phyloP scores from a whole-genome alignment of 2,797 vertebrate genomes.

The Lophotriccus pileatus region DNA sequence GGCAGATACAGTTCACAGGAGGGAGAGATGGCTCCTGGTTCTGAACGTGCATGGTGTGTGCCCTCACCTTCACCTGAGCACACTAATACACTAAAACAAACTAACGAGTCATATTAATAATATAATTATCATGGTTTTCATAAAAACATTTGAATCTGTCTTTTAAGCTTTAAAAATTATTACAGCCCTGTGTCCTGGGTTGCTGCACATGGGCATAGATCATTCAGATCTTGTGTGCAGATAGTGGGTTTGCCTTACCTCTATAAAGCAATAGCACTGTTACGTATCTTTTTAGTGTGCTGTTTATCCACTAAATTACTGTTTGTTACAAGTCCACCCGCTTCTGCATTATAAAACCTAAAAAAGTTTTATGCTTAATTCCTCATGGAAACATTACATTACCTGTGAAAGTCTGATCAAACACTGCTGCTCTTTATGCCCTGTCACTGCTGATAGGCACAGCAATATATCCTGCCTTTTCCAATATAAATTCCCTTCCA shows the following conservation, averaged over 20 bases:
- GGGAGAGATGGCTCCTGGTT: neutral
- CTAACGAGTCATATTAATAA: neutral
- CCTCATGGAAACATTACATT: slow-evolving; percentile 64
- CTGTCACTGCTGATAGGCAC: neutral
- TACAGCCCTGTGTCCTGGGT: neutral
- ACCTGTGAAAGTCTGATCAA: slow-evolving; percentile 54
- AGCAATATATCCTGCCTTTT: slow-evolving; percentile 54
- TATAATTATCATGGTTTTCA: neutral
- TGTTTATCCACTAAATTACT: neutral
- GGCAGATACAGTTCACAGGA: rapidly evolving
- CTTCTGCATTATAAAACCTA: neutral
- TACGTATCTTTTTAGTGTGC: neutral
- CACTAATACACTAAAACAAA: neutral
- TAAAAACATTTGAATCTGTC: neutral
- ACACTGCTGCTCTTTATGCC: slow-evolving; percentile 57
- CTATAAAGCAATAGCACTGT: neutral
- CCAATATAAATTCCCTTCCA: slow-evolving; percentile 8
- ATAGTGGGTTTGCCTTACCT: neutral
- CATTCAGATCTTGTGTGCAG: neutral
- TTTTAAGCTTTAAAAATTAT: neutral
- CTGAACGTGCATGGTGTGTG: rapidly evolving
- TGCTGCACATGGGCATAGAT: neutral
- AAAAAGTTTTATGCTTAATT: slow-evolving; percentile 52
- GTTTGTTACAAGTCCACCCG: neutral
- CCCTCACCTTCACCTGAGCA: neutral